Evolutionary conservation across 2,113 vertebrate species (phyloP).

Genomic region (Hippoglossus stenolepis): DNA sequence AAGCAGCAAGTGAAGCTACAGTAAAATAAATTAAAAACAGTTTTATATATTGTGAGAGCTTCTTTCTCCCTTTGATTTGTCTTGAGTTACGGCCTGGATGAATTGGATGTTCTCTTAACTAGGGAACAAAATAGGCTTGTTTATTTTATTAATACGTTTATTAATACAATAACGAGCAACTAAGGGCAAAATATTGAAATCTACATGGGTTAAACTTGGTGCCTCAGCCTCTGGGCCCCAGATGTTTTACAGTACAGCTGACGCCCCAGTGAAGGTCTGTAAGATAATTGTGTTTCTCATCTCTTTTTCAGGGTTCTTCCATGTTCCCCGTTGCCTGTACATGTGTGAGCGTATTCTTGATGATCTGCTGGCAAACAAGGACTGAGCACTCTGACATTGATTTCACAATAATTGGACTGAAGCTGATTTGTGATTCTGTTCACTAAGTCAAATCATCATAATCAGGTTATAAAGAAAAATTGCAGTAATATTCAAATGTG

Average conservation of each 20-base stretch:
- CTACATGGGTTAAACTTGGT: too few species aligned
- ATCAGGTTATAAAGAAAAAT: not conserved
- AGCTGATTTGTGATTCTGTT: not conserved
- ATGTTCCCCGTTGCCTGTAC: constrained; percentile 75
- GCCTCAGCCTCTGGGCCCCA: too few species aligned
- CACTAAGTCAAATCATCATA: not conserved
- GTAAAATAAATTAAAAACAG: too few species aligned
- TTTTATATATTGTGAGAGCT: too few species aligned
- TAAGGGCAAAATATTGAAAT: too few species aligned
- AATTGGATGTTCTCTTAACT: too few species aligned
- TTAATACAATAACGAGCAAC: too few species aligned
- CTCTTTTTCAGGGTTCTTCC: constrained; percentile 69
- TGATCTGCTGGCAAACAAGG: constrained; percentile 55
- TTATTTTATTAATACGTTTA: not conserved
- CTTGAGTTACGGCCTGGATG: too few species aligned
- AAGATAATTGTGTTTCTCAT: not conserved
- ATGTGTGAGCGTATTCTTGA: constrained; percentile 76
- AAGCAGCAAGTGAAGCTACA: too few species aligned
- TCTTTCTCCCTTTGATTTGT: not conserved
- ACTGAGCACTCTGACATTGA: constrained; percentile 5
- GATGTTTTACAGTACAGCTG: not conserved
- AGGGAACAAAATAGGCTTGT: too few species aligned
- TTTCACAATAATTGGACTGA: not conserved
- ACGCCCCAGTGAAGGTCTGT: not conserved
- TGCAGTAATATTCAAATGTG: not conserved